Percentiles rank a stretch among this genome's conserved stretches.
phyloP scores from a whole-genome alignment of 2,113 vertebrate species.

The Eidolon helvum region DNA sequence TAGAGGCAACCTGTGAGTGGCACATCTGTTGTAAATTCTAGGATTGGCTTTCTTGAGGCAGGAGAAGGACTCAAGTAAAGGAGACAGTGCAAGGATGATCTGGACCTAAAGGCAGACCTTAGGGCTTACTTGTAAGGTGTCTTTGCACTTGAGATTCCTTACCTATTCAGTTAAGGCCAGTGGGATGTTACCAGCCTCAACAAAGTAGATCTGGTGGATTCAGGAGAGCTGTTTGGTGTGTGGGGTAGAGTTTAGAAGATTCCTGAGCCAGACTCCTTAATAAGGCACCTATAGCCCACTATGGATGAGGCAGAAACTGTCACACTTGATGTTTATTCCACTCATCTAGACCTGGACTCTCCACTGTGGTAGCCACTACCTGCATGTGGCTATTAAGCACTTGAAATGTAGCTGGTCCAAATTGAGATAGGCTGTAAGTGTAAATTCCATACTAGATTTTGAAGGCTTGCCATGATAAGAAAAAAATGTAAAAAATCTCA shows the following conservation, averaged over 20 bases:
- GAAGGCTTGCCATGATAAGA: not conserved
- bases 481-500: not conserved
- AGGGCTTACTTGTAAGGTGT: rapidly evolving
- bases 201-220: not conserved
- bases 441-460: not conserved
- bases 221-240: not conserved
- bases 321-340: not conserved
- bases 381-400: not conserved
- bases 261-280: not conserved
- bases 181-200: not conserved
- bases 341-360: not conserved
- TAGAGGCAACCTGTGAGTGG: not conserved
- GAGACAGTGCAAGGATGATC: not conserved
- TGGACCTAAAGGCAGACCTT: not conserved
- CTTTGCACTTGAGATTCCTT: not conserved
- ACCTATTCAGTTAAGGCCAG: not conserved
- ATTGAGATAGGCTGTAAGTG: not conserved
- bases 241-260: not conserved
- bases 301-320: not conserved
- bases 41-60: not conserved
- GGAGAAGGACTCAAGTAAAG: not conserved
- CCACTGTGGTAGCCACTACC: not conserved
- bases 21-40: rapidly evolving
- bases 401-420: not conserved
- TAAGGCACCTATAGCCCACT: not conserved